These are phyloP conservation scores for Oncorhynchus clarkii DNA, from an alignment of 2,113 vertebrate genomes.

Conservation along the genomic window DNA sequence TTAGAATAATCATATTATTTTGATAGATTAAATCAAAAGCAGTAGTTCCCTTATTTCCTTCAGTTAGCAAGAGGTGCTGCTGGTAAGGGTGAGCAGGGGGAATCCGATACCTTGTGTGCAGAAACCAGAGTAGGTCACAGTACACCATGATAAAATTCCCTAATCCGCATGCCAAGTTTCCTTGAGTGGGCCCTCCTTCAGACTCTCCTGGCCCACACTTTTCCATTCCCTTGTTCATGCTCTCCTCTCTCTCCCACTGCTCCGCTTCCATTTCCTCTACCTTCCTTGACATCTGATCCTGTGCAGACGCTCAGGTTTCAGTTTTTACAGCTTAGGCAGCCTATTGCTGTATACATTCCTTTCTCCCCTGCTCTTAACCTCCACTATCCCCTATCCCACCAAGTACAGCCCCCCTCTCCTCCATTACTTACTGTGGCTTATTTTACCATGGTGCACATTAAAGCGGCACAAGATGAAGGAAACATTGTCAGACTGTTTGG, in stretches of 20 bases:
- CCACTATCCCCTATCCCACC: conserved; percentile 32
- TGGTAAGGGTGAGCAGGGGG: conserved; percentile 68
- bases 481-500: conserved; percentile 90
- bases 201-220: conserved; percentile 31
- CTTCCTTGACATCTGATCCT: conserved; percentile 98
- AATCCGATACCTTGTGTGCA: conserved; percentile 83
- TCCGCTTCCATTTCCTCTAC: conserved; percentile 91
- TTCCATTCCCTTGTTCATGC: no score
- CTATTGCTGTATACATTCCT: conserved; percentile 99
- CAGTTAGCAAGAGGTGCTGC: conserved; percentile 44
- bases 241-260: conserved; percentile 29
- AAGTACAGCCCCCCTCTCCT: conserved; percentile 34
- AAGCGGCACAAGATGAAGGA: conserved; percentile 89
- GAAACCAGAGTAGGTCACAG: conserved; percentile 98
- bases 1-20: background rate
- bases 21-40: conserved; percentile 19
- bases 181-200: conserved; percentile 77
- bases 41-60: conserved; percentile 68
- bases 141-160: conserved; percentile 90
- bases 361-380: conserved; percentile 86
- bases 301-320: conserved; percentile 88
- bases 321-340: conserved; percentile 99
- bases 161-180: conserved; percentile 74
- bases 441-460: conserved; percentile 97
- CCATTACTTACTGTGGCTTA: conserved; percentile 95